These are phyloP conservation scores for Bactericera cockerelli DNA, from an alignment of 1,140 invertebrate species.

Conservation along the genomic window DNA sequence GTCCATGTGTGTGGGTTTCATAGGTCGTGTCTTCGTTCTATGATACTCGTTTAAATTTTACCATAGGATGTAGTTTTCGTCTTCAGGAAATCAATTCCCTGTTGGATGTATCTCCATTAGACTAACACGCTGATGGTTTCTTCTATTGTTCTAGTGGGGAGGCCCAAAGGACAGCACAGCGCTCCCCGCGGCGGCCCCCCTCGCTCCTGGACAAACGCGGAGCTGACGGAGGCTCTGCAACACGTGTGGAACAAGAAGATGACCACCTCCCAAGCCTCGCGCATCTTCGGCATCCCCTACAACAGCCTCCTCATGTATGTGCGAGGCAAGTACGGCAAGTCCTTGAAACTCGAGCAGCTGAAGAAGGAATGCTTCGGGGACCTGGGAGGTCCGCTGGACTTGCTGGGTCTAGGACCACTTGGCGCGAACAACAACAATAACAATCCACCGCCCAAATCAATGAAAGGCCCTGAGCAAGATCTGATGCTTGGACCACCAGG, in stretches of 20 bases:
- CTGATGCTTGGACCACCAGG: conserved; percentile 26
- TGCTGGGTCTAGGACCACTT: conserved; percentile 41
- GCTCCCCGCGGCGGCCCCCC: conserved; percentile 74
- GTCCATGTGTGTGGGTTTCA: too few relatives aligned
- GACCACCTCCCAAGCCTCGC: conserved; percentile 80
- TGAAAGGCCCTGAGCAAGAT: conserved; percentile 20
- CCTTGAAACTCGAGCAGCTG: conserved; percentile 68
- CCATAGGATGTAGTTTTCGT: too few relatives aligned
- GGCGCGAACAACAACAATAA: conserved; percentile 46
- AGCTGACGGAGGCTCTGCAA: conserved; percentile 70
- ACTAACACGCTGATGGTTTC: too few relatives aligned
- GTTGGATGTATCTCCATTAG: too few relatives aligned
- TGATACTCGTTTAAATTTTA: too few relatives aligned
- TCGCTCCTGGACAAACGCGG: conserved; percentile 76
- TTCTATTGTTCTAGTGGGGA: conserved; percentile 32
- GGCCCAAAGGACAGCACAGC: conserved; percentile 74
- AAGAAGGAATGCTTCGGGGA: conserved; percentile 71
- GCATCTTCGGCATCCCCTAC: conserved; percentile 80
- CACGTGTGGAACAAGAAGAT: conserved; percentile 88
- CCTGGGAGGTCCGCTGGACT: conserved; percentile 39
- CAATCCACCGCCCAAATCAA: conserved; percentile 26
- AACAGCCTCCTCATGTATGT: conserved; percentile 84
- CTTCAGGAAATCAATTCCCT: too few relatives aligned
- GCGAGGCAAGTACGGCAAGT: conserved; percentile 79
- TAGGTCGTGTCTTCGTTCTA: too few relatives aligned